These are phyloP conservation scores for human (Homo sapiens) DNA, from an alignment of 2,113 vertebrate genomes.

Conservation along the genomic window DNA sequence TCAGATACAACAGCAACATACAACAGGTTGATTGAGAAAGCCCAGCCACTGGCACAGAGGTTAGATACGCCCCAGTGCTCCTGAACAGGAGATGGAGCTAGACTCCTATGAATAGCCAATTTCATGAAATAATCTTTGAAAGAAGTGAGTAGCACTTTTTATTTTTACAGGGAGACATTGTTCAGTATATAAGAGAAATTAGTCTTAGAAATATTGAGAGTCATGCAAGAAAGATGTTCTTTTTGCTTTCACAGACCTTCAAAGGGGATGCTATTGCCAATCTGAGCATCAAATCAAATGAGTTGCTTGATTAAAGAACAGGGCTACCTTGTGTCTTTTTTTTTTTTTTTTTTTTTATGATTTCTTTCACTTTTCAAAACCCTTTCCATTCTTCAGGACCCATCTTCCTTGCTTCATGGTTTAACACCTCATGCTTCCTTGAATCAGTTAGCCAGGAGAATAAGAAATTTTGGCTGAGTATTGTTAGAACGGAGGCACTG, in stretches of 20 bases:
- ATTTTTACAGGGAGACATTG: background rate
- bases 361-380: background rate
- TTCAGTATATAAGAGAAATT: background rate
- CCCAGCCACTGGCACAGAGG: background rate
- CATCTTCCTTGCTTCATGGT: background rate
- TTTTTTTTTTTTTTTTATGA: background rate
- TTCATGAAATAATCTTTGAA: slow-evolving; percentile 55
- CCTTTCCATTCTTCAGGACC: background rate
- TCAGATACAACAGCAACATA: background rate
- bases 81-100: background rate
- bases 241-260: background rate
- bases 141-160: background rate
- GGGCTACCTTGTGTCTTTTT: background rate
- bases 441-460: background rate
- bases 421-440: background rate
- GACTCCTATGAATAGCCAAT: background rate
- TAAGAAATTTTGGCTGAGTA: background rate
- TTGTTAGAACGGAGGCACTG: background rate
- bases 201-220: background rate
- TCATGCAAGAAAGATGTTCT: background rate
- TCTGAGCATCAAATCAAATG: background rate
- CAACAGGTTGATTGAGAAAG: background rate
- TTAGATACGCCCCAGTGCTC: background rate
- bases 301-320: background rate
- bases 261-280: background rate